Percentiles rank a stretch among this genome's conserved stretches.
phyloP scores from a whole-genome alignment of 2,113 vertebrate genomes.

The Loxodonta africana region DNA sequence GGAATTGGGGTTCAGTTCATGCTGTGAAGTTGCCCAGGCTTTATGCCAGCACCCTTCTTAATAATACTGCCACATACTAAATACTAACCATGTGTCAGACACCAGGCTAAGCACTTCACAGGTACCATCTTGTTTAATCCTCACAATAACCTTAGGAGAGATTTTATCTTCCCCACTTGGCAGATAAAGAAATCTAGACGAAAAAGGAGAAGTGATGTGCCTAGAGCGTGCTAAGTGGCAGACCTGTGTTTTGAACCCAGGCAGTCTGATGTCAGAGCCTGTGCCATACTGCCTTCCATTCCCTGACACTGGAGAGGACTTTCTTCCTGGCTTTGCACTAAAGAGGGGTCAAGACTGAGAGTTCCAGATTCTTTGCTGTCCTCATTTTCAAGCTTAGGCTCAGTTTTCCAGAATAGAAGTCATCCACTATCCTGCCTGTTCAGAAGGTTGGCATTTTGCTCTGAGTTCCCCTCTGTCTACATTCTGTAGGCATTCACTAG shows the following conservation, averaged over 20 bases:
- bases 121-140: neutral
- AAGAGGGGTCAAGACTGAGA: neutral
- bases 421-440: neutral
- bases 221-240: neutral
- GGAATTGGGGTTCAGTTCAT: neutral
- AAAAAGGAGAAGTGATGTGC: neutral
- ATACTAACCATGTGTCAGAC: fast-evolving
- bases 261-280: neutral
- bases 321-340: neutral
- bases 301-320: neutral
- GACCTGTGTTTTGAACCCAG: neutral
- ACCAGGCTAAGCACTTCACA: neutral
- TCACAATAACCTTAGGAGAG: neutral
- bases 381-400: neutral
- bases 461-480: neutral
- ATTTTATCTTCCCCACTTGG: neutral
- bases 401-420: neutral
- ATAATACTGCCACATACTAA: neutral
- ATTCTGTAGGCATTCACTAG: neutral
- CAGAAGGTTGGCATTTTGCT: too few relatives aligned
- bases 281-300: neutral
- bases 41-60: neutral
- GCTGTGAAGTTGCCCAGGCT: neutral
- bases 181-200: neutral
- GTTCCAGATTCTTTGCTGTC: neutral